Evolutionary conservation across 2,113 vertebrate species (phyloP).

Genomic region (Diglossa brunneiventris): DNA sequence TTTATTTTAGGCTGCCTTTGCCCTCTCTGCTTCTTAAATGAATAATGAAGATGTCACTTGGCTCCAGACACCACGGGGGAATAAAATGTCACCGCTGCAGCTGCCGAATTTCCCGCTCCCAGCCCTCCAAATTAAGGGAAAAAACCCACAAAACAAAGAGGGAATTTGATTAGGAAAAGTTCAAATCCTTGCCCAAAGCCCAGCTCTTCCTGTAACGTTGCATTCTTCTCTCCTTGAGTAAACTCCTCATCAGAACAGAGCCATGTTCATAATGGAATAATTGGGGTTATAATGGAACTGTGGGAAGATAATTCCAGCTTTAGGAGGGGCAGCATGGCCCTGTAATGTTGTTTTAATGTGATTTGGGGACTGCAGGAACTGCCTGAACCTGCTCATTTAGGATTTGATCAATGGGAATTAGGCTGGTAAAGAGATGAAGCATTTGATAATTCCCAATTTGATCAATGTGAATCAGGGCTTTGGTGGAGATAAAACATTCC

Average conservation of each 20-base stretch:
- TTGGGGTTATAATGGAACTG: constrained; percentile 81
- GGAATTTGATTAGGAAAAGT: constrained; percentile 87
- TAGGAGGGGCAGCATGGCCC: constrained; percentile 78
- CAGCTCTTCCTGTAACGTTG: constrained; percentile 78
- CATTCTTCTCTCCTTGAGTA: constrained; percentile 79
- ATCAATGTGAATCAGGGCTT: constrained; percentile 65
- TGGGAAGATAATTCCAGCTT: constrained; percentile 83
- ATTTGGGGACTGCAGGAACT: constrained; percentile 78
- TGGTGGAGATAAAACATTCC: constrained; percentile 63
- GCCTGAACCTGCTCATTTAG: constrained; percentile 70
- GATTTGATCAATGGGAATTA: constrained; percentile 78
- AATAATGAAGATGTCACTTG: constrained; percentile 68
- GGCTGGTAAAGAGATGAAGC: constrained; percentile 73
- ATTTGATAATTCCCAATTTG: constrained; percentile 77
- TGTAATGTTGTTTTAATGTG: constrained; percentile 88
- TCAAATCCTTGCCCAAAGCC: constrained; percentile 71
- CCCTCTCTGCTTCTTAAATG: constrained; percentile 38
- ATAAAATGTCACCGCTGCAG: constrained; percentile 72
- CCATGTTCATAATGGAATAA: constrained; percentile 85
- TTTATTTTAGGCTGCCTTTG: constrained; percentile 40
- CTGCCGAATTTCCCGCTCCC: constrained; percentile 58
- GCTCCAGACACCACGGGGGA: constrained; percentile 46
- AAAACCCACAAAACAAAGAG: constrained; percentile 63
- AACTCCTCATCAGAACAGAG: constrained; percentile 86
- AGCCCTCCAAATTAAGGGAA: constrained; percentile 67